These are phyloP conservation scores for Echeneis naucrates DNA, from an alignment of 2,797 vertebrate species.

Conservation along the genomic window DNA sequence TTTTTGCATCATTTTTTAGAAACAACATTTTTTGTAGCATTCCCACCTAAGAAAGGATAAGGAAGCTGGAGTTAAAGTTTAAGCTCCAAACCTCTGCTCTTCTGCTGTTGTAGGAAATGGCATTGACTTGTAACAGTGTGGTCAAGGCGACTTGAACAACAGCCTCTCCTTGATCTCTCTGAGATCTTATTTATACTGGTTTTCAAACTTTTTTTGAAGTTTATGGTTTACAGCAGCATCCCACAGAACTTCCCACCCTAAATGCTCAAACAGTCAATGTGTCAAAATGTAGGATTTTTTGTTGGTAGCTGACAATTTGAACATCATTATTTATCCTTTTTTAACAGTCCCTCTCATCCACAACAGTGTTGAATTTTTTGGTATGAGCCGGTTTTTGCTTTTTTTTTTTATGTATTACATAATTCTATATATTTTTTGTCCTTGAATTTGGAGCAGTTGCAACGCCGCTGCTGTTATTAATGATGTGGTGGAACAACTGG, in stretches of 20 bases:
- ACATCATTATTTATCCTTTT: constrained; percentile 51
- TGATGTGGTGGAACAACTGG: constrained; percentile 78
- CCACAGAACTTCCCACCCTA: constrained; percentile 25
- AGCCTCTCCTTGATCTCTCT: constrained; percentile 87
- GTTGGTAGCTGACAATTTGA: constrained; percentile 75
- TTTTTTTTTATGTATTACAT: constrained; percentile 56
- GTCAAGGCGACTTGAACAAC: constrained; percentile 15
- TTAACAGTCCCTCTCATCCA: constrained; percentile 41
- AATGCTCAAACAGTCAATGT: constrained; percentile 20
- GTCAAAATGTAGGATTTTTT: constrained; percentile 58
- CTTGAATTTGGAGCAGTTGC: constrained; percentile 87
- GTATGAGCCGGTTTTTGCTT: constrained; percentile 66
- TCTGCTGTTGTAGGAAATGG: constrained; percentile 32
- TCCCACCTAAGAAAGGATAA: constrained; percentile 2
- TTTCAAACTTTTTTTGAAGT: constrained; percentile 95
- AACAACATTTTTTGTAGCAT: constrained; percentile 41
- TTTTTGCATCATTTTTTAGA: constrained; percentile 6
- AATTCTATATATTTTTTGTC: constrained; percentile 84
- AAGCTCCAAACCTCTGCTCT: constrained; percentile 21
- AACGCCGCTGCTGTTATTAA: constrained; percentile 88
- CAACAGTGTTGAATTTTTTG: constrained; percentile 66
- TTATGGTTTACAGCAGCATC: constrained; percentile 81
- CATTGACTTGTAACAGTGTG: constrained; percentile 9
- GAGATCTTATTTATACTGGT: constrained; percentile 87
- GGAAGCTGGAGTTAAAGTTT: constrained; percentile 24